A percentile compares a stretch with the other conserved stretches of the same genome.
These are phyloP conservation scores for Piscicola geometra DNA, from an alignment of 2,888 invertebrate genomes.

Conservation along the genomic window DNA sequence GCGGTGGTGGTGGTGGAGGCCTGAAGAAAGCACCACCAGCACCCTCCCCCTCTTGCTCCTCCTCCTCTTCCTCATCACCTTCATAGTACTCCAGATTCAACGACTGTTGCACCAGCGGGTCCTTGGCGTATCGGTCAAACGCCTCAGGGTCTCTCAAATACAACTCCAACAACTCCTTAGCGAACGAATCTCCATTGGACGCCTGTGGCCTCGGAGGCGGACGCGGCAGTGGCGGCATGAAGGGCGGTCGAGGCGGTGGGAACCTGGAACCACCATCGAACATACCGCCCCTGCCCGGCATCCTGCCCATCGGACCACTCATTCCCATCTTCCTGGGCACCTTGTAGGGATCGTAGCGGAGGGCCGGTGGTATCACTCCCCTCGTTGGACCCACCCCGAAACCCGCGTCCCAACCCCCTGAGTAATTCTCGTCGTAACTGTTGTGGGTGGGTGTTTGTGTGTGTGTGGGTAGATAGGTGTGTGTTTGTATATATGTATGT, in stretches of 20 bases:
- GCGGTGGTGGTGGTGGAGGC: no score
- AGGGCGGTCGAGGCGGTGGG: neutral
- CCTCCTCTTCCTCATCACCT: slow-evolving; percentile 6
- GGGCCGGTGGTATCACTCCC: no score
- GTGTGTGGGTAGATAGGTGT: no score
- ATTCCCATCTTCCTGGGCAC: neutral
- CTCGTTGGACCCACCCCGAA: no score
- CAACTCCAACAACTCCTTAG: slow-evolving; percentile 35
- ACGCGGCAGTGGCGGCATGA: slow-evolving; percentile 7
- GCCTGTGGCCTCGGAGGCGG: neutral
- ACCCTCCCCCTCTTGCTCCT: no score
- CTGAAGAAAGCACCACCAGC: no score
- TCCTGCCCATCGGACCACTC: neutral
- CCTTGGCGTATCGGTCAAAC: slow-evolving; percentile 34
- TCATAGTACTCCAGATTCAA: neutral
- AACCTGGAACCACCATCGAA: neutral
- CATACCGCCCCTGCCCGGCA: neutral
- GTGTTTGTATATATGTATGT: no score
- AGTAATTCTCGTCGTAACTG: no score
- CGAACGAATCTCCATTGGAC: slow-evolving; percentile 22
- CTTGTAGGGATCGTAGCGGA: no score
- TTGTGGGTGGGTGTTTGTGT: no score
- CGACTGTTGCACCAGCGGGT: slow-evolving; percentile 33
- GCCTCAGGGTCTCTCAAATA: slow-evolving; percentile 33
- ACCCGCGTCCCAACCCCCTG: no score